Conservation (phyloP, 2,888 invertebrate species). For the Odontomyia ornata region DNA sequence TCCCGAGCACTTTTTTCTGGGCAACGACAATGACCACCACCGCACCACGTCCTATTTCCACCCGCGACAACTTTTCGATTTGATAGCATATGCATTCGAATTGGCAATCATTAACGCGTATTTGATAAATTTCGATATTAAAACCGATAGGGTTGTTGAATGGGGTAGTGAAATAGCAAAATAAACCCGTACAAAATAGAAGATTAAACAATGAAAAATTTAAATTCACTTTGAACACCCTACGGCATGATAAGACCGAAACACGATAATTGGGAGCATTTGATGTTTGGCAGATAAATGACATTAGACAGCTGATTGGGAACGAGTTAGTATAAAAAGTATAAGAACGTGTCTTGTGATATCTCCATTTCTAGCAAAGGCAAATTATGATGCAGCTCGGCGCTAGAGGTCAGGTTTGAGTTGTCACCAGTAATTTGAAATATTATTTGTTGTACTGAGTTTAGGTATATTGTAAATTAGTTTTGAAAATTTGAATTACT, state of each 20-base stretch:
- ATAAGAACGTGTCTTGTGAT: background rate
- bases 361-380: background rate
- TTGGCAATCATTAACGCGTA: background rate
- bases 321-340: background rate
- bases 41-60: background rate
- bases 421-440: too few species aligned
- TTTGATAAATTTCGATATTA: too few species aligned
- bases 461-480: too few species aligned
- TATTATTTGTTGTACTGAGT: too few species aligned
- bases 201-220: background rate
- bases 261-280: conserved; percentile 1
- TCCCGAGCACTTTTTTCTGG: background rate
- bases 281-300: background rate
- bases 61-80: background rate
- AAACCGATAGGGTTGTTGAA: background rate
- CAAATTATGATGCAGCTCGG: too few species aligned
- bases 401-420: too few species aligned
- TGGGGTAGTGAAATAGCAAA: background rate
- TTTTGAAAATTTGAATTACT: too few species aligned
- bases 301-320: background rate
- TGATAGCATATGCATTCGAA: background rate
- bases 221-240: background rate
- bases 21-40: background rate
- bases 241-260: conserved; percentile 1
- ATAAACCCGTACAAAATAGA: background rate